Base-by-base conservation (phyloP, 2,113 vertebrate genomes). In the Elgaria multicarinata region DNA sequence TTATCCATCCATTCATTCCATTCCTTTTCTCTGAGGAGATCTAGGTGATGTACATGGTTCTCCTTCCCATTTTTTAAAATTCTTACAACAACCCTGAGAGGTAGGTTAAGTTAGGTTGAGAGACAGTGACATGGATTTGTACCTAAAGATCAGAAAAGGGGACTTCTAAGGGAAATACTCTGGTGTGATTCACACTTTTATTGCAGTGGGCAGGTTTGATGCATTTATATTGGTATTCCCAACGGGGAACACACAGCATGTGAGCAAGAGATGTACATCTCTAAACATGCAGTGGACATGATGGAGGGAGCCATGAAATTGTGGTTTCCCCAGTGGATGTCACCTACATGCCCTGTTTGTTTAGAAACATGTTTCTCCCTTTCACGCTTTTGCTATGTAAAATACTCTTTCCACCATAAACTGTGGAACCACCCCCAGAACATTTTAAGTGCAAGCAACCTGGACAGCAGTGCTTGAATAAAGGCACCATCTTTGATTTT, bases 91-190 rank as follows among this genome's bases (percentile, higher is more conserved):
- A 62, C 20, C 58, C 58, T 62, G 58, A 22, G 58, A 12, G 50
- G 58, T 62, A 62, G 58, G 58, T 62, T 62, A 62, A 20, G 58
- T 62, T 20, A 62, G 58, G 58, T 62, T 18, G 20, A 62, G 58
- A 62, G 20, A 20, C 22, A 22, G 13, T 33, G 24, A 76, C 55
- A 82, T 62, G 62, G 6, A 81, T 81, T 81, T 58, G 78, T 58
- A 12, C n/a, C 62, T 26, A 92, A 82, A 93, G 94, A 90, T 94
- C 91, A 94, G 94, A 94, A 95, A 95, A 94, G 96, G 94, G 87
- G 89, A 87, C 92, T 94, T 93, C 92, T 96, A 96, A 97, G 96
- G 96, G 94, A 96, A 97, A 96, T 93, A 93, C 92, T 96, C 93
- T 31, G 39, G 64, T 4, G 46, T 18, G 46, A 46, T 33, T 83